These are phyloP conservation scores for Sciurus vulgaris DNA, from an alignment of 2,797 vertebrate species.

Conservation along the genomic window DNA sequence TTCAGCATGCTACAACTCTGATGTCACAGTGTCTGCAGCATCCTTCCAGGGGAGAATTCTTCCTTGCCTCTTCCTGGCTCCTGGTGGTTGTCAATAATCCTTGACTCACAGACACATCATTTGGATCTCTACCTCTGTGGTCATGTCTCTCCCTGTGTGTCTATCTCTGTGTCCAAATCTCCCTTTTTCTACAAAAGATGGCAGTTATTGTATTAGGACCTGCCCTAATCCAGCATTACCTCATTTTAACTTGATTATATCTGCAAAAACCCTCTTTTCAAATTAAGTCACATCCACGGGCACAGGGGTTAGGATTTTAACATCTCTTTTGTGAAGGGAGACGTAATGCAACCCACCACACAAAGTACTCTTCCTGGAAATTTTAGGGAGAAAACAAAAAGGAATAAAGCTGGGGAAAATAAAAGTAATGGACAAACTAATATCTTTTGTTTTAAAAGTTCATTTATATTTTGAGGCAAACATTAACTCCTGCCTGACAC, in stretches of 20 bases:
- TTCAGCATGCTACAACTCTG: neutral
- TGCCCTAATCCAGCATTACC: too few species aligned
- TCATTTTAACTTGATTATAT: neutral
- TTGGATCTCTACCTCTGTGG: neutral
- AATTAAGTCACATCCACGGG: neutral
- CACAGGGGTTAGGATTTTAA: neutral
- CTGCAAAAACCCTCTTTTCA: constrained; percentile 19
- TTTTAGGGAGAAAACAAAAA: neutral
- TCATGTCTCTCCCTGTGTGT: neutral
- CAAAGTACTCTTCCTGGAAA: neutral
- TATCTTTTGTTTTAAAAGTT: constrained; percentile 15
- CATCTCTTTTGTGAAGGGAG: neutral
- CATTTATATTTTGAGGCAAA: constrained; percentile 54
- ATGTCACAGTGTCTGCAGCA: neutral
- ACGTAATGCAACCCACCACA: neutral
- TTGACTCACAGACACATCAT: neutral
- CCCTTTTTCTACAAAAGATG: neutral
- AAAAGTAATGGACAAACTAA: neutral
- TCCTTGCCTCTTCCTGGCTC: neutral
- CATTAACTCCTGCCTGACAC: neutral
- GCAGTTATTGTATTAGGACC: neutral
- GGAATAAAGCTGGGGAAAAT: neutral
- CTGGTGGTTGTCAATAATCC: neutral
- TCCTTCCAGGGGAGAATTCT: neutral
- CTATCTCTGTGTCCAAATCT: neutral